phyloP scores from a whole-genome alignment of 2,797 vertebrate species.

The Sus cebifrons region DNA sequence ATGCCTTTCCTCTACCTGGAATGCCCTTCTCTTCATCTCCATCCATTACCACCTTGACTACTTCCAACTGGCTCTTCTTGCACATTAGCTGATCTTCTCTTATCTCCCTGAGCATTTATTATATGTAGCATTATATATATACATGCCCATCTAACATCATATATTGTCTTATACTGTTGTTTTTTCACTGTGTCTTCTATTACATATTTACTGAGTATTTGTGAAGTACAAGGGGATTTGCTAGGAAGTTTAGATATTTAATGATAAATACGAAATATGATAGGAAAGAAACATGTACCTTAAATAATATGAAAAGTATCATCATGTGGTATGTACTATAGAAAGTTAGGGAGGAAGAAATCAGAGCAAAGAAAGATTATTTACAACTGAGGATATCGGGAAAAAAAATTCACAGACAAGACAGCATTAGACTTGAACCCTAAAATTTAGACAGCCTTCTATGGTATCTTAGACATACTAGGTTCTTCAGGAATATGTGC shows the following conservation, averaged over 20 bases:
- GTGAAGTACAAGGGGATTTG: not conserved
- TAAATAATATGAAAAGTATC: not conserved
- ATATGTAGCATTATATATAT: too few species aligned
- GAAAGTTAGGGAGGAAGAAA: constrained; percentile 40
- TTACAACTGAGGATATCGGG: not conserved
- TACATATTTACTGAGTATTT: not conserved
- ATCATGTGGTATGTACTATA: not conserved
- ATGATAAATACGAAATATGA: constrained; percentile 7
- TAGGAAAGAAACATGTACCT: not conserved
- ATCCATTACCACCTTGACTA: not conserved
- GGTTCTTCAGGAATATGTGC: not conserved
- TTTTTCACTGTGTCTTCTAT: not conserved
- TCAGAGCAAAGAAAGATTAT: not conserved
- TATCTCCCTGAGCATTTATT: not conserved
- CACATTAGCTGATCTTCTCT: not conserved
- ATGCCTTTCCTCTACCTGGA: not conserved
- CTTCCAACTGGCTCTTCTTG: not conserved
- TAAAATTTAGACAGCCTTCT: constrained; percentile 15
- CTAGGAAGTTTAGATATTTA: not conserved
- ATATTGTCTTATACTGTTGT: not conserved
- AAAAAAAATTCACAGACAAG: not conserved
- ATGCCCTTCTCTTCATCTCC: not conserved
- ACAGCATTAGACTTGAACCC: not conserved
- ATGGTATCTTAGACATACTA: not conserved
- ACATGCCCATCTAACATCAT: not conserved